Percentiles rank a stretch among this genome's conserved stretches.
Evolutionary conservation across 2,113 vertebrate species (phyloP).

Genomic region (Clupea harengus): DNA sequence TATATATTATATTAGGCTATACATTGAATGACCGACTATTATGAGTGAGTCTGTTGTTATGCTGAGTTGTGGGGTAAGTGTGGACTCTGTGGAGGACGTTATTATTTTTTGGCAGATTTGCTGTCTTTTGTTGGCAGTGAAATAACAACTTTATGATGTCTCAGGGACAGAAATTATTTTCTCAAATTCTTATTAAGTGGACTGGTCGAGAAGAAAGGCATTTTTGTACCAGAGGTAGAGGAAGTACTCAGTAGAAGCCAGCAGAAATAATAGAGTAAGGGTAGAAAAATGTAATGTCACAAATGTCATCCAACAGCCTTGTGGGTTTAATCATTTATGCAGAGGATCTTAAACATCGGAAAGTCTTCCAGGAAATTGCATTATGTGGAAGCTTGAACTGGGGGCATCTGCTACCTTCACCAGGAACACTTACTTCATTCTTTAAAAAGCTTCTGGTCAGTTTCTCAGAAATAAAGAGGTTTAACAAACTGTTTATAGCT

Average conservation of each 20-base stretch:
- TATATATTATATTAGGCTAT: not conserved
- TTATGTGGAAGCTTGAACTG: not conserved
- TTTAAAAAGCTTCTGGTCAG: not conserved
- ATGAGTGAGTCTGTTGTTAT: not conserved
- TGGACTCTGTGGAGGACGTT: not conserved
- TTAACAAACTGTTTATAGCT: not conserved
- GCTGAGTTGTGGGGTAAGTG: too few species aligned
- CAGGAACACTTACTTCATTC: not conserved
- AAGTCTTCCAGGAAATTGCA: not conserved
- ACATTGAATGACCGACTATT: not conserved
- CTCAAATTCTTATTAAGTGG: not conserved
- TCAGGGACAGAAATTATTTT: not conserved
- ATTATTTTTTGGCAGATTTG: not conserved
- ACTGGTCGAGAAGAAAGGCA: not conserved
- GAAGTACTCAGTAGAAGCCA: not conserved
- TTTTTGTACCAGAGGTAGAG: not conserved
- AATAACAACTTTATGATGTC: not conserved
- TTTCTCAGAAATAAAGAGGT: not conserved
- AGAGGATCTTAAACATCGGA: not conserved
- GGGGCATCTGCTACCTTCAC: not conserved
- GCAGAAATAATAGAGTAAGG: not conserved
- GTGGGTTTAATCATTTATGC: not conserved
- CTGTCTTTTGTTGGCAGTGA: not conserved
- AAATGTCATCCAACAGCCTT: slow-evolving; percentile 4
- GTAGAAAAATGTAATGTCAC: not conserved